Evolutionary conservation across 1,140 invertebrate genomes (phyloP).

Genomic region (Danaus plexippus): DNA sequence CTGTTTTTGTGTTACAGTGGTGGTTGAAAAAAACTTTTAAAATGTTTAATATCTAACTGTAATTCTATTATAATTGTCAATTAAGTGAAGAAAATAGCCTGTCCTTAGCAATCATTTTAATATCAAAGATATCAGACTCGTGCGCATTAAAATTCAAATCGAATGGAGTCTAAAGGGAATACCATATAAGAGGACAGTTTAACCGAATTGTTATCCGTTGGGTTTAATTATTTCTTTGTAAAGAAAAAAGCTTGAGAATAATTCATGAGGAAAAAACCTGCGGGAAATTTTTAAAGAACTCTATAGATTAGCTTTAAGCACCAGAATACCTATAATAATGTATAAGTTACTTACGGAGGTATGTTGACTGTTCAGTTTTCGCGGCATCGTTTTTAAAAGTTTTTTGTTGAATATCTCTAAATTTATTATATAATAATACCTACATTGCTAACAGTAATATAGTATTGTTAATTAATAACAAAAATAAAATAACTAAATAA

Average conservation of each 20-base stretch:
- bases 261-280: slow-evolving; percentile 45
- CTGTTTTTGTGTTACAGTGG: slow-evolving; percentile 12
- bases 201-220: slow-evolving; percentile 53
- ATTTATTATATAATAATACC: too few relatives aligned
- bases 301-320: background rate
- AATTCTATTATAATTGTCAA: slow-evolving; percentile 19
- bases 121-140: slow-evolving; percentile 27
- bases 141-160: slow-evolving; percentile 51
- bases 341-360: too few relatives aligned
- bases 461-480: too few relatives aligned
- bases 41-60: background rate
- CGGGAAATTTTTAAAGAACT: slow-evolving; percentile 27
- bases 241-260: slow-evolving; percentile 43
- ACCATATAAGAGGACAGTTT: slow-evolving; percentile 40
- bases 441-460: too few relatives aligned
- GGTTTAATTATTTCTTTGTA: slow-evolving; percentile 64
- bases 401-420: too few relatives aligned
- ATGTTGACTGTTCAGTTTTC: too few relatives aligned
- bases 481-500: too few relatives aligned
- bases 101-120: slow-evolving; percentile 22
- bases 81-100: slow-evolving; percentile 20
- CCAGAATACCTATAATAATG: too few relatives aligned
- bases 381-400: too few relatives aligned
- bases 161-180: slow-evolving; percentile 45
- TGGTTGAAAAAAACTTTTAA: background rate